Evolutionary conservation across 1,140 invertebrate genomes (phyloP).

Genomic region (Notospermus geniculatus): DNA sequence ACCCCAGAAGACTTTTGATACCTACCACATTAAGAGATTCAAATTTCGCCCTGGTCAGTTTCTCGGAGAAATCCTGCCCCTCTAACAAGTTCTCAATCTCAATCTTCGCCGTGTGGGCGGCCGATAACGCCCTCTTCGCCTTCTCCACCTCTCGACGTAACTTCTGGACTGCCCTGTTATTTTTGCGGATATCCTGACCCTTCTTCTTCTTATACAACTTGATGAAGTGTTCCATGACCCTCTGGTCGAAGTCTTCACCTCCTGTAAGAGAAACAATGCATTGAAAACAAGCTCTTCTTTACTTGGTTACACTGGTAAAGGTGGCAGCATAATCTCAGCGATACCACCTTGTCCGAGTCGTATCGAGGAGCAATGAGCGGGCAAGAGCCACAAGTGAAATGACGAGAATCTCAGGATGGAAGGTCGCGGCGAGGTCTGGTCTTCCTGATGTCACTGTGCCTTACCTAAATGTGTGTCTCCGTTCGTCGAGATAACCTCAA

Average conservation of each 20-base stretch:
- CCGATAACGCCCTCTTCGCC: constrained; percentile 92
- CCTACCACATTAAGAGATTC: constrained; percentile 95
- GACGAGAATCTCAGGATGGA: no score
- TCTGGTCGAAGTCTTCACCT: constrained; percentile 98
- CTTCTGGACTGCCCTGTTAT: constrained; percentile 92
- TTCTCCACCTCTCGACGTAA: constrained; percentile 96
- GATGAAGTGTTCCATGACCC: constrained; percentile 98
- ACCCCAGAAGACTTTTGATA: background rate
- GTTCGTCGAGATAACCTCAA: constrained; percentile 89
- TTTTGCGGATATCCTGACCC: constrained; percentile 94
- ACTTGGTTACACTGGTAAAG: background rate
- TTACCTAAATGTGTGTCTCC: constrained; percentile 91
- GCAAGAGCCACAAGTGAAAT: no score
- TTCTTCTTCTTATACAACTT: constrained; percentile 99
- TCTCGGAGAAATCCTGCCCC: constrained; percentile 99
- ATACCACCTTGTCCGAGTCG: no score
- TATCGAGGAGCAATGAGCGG: no score
- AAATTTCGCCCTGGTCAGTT: constrained; percentile 96
- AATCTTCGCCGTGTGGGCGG: constrained; percentile 93
- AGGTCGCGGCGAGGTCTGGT: no score
- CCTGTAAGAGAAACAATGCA: constrained; percentile 57
- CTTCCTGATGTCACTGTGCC: no score
- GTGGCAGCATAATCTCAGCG: no score
- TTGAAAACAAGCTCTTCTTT: background rate
- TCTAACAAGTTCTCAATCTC: constrained; percentile 99